Conservation (phyloP, 53 echinoderm and acorn worm genomes). For the Arbacia lixula region DNA sequence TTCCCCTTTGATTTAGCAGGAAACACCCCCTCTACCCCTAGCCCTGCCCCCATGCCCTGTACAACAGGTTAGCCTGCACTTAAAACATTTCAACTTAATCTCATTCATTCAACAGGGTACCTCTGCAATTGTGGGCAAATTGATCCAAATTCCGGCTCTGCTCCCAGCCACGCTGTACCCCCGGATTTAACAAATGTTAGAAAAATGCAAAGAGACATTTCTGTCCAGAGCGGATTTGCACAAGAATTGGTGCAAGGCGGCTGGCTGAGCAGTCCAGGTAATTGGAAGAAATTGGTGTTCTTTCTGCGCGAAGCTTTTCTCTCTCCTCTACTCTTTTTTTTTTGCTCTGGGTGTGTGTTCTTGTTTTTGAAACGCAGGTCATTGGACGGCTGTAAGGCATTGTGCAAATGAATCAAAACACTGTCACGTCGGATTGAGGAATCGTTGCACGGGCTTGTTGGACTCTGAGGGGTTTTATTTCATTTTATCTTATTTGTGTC, state of each 20-base stretch:
- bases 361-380: background rate
- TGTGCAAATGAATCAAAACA: background rate
- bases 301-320: background rate
- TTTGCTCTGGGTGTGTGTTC: background rate
- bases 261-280: background rate
- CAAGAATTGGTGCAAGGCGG: conserved; percentile 27
- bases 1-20: no score
- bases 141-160: conserved; percentile 1
- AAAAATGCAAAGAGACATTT: no score
- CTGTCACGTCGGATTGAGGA: background rate
- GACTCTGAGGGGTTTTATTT: background rate
- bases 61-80: conserved; percentile 33
- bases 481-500: background rate
- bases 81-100: conserved; percentile 15
- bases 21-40: no score
- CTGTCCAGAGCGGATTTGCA: conserved; percentile 26
- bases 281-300: conserved; percentile 27
- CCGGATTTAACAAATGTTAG: no score
- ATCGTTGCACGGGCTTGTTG: background rate
- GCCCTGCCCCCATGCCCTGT: no score
- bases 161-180: no score
- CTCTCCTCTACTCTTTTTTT: background rate
- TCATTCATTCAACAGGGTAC: conserved; percentile 37
- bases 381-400: background rate
- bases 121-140: conserved; percentile 10